Base-by-base conservation (phyloP, 2,888 invertebrate genomes). In the Hirtodrosophila alboralis region DNA sequence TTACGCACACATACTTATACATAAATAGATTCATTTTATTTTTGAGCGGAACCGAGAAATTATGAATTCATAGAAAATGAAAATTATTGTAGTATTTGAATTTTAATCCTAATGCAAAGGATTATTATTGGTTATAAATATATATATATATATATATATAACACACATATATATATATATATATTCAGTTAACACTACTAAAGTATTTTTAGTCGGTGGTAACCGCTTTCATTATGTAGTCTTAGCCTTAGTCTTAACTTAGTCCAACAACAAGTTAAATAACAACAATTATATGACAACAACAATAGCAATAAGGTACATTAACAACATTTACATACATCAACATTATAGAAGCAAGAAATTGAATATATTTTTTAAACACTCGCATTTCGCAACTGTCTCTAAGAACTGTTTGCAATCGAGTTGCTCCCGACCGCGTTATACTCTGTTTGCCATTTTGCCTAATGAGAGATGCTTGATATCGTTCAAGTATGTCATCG, bases 131-230 rank as follows among this genome's bases (percentile, higher is more conserved):
- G 23, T 0, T 23, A 23, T 23, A 7, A 6, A 23, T 23, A 8
- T 9, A 28, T 28, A 16, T 16, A 16, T 28, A 28, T 26, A 7
- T 36, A 6, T 6, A 6, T 8, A 31, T 3, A 21, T 44, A 21
- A 33, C 13, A 13, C 14, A 33, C 6, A 31, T 2, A 31, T 6
- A 31, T 31, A 31, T 13, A 8, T 23, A 23, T 23, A 8, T 23
- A 37, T 43, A 26, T 49, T 44, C 49, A 56, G 54, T 53, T 62
- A 58, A 51, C 65, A 65, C 61, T 75, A 64, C 63, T 70, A 75
- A 75, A 75, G 72, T 76, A 76, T 38, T 21, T 60, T 44, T 47
- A 56, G 62, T 81, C 84, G 80, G 80, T 84, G 80, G 84, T 80
- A 70, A 51, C 80, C 84, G 77, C 73, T 68, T 70, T 36, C 67